Evolutionary conservation across 1,140 invertebrate species (phyloP), one percentile per base, ranked within the genome.

Genomic region (Hylyphantes graminicola): DNA sequence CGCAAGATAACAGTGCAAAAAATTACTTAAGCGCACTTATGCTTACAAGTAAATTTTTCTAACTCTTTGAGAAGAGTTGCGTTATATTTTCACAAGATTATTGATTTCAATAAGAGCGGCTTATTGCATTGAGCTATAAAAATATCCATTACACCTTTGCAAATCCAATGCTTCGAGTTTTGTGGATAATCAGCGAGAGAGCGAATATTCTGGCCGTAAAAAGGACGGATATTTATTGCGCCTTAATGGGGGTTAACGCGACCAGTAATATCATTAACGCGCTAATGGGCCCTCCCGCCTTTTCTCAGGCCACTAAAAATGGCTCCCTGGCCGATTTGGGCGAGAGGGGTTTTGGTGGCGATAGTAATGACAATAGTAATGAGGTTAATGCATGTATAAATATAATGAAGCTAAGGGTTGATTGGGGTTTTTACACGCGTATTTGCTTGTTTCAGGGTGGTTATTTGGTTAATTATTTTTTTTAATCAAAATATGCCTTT

Each of bases 181-280:
- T 50, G 5, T 13, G 72, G 51, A 74, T 74, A 74, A 74, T 74
- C 72, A 74, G 59, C 12, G 11, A 63, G 64, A 63, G 48, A 19
- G 79, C 21, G 70, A 74, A 83, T 83, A 83, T 83, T 67, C 80
- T 9, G 72, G 70, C 68, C 65, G 74, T 65, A 83, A 83, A 83
- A 83, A 63, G 70, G 17, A 74, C 53, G 21, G 72, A 83, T 83
- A 83, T 83, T 83, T 83, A 83, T 83, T 83, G 72, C 80, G 6
- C 35, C 59, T 64, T 83, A 83, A 83, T 83, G 80, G 80, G 57
- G 61, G 70, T 83, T 83, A 83, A 83, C 80, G 80, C 70, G 72
- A 64, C 80, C 59, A 63, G 79, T 83, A 83, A 83, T 83, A 74
- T 75, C 80, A 83, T 83, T 83, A 83, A 74, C 53, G 70, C 17